These are phyloP conservation scores for Cardiocondyla obscurior DNA, from an alignment of 1,140 invertebrate species.

Conservation along the genomic window DNA sequence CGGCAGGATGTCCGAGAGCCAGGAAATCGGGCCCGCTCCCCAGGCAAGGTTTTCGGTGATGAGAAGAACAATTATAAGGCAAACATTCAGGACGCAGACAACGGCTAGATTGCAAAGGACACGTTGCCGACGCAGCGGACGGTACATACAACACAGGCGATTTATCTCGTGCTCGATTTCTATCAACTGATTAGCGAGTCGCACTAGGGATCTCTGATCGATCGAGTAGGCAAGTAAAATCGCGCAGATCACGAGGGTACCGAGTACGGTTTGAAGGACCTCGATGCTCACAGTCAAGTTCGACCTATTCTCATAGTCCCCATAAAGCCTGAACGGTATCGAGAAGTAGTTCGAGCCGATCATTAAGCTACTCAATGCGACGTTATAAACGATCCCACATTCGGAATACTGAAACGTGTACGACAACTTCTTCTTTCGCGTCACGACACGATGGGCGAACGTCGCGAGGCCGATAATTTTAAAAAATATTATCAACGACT, in stretches of 20 bases:
- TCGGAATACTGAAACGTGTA: conserved; percentile 8
- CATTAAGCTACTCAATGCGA: neutral
- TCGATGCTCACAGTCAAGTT: conserved; percentile 17
- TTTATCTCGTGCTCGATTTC: neutral
- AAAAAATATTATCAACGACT: conserved; percentile 18
- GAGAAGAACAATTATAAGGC: neutral
- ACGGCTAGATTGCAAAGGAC: neutral
- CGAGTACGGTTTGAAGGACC: neutral
- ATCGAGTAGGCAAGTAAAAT: conserved; percentile 31
- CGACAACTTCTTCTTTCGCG: neutral
- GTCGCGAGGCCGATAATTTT: conserved; percentile 62
- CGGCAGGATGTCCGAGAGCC: neutral
- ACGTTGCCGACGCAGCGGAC: neutral
- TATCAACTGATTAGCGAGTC: conserved; percentile 38
- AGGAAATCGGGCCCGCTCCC: neutral
- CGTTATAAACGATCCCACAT: conserved; percentile 51
- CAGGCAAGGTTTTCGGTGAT: neutral
- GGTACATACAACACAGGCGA: neutral
- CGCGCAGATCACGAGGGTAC: neutral
- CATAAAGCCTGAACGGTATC: neutral
- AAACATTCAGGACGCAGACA: neutral
- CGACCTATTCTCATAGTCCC: conserved; percentile 11
- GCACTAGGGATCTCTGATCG: conserved; percentile 4
- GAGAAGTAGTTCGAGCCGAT: neutral
- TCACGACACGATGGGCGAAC: neutral